phyloP scores from a whole-genome alignment of 2,113 vertebrate species.

The Carassius auratus region DNA sequence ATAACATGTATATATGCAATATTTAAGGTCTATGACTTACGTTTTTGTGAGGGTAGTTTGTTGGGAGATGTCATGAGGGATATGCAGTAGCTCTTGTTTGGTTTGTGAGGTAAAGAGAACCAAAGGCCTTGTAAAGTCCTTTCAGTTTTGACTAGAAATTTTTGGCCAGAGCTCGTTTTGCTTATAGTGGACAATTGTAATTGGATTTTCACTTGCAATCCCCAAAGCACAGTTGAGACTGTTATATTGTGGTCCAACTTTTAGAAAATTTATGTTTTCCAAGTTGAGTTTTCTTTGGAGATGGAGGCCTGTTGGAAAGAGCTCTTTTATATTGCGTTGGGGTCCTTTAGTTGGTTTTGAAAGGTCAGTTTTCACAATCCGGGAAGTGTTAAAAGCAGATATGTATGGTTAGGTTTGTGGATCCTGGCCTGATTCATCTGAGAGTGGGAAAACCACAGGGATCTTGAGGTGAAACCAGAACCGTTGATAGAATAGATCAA shows the following conservation, averaged over 20 bases:
- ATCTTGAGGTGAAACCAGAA: neutral
- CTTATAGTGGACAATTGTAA: slow-evolving; percentile 14
- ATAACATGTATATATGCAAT: neutral
- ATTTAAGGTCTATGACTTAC: neutral
- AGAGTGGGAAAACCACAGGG: neutral
- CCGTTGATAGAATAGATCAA: neutral
- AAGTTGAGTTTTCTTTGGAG: slow-evolving; percentile 68
- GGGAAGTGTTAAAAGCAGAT: neutral
- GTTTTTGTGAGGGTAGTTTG: neutral
- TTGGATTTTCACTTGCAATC: slow-evolving; percentile 54
- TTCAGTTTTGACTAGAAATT: neutral
- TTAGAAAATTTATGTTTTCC: slow-evolving; percentile 40
- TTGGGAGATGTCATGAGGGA: neutral
- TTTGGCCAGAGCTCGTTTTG: slow-evolving; percentile 24
- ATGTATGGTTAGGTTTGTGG: neutral
- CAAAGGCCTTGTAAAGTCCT: neutral
- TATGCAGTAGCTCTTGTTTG: neutral
- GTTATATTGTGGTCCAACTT: slow-evolving; percentile 51
- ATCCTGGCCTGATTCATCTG: neutral
- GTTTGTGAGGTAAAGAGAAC: neutral
- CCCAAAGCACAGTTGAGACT: slow-evolving; percentile 57
- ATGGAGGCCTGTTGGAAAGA: slow-evolving; percentile 58
- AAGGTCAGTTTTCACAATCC: too few species aligned
- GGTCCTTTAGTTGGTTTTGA: slow-evolving; percentile 59
- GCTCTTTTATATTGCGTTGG: slow-evolving; percentile 2